Conservation (phyloP, 2,888 invertebrate genomes). For the Lordiphosa andalusiaca region DNA sequence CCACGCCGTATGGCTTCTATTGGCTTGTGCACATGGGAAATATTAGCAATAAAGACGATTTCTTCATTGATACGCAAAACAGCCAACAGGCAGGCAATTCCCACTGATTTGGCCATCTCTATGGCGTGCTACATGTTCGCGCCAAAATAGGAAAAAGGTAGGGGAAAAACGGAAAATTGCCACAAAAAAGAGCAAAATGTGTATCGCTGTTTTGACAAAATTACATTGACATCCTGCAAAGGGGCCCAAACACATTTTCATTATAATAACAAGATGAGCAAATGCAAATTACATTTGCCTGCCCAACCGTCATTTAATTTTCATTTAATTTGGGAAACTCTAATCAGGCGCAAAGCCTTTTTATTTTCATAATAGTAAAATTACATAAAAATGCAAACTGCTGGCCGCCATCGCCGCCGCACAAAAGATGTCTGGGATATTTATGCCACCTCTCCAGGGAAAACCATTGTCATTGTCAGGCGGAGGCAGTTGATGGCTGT, state of each 20-base stretch:
- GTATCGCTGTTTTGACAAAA: conserved; percentile 55
- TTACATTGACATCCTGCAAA: conserved; percentile 53
- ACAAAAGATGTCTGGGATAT: conserved; percentile 61
- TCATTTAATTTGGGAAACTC: conserved; percentile 59
- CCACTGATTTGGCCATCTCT: conserved; percentile 38
- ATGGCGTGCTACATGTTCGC: conserved; percentile 19
- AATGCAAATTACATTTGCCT: conserved; percentile 52
- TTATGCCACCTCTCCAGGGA: conserved; percentile 60
- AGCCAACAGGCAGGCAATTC: conserved; percentile 49
- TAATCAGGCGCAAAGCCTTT: conserved; percentile 71
- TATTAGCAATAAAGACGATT: conserved; percentile 66
- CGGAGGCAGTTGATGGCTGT: conserved; percentile 17
- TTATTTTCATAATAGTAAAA: conserved; percentile 68
- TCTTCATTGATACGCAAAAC: conserved; percentile 69
- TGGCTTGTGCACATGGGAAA: conserved; percentile 39
- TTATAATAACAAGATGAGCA: conserved; percentile 41
- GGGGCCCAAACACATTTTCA: conserved; percentile 27
- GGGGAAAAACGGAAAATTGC: conserved; percentile 25
- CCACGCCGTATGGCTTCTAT: conserved; percentile 17
- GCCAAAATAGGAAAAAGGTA: conserved; percentile 31
- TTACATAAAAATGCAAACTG: conserved; percentile 69
- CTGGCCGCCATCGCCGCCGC: conserved; percentile 20
- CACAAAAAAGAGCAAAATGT: conserved; percentile 14
- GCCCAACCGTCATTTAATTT: conserved; percentile 36
- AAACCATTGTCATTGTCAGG: conserved; percentile 64